Conservation (phyloP, 2,113 vertebrate species). For the Heteronetta atricapilla region DNA sequence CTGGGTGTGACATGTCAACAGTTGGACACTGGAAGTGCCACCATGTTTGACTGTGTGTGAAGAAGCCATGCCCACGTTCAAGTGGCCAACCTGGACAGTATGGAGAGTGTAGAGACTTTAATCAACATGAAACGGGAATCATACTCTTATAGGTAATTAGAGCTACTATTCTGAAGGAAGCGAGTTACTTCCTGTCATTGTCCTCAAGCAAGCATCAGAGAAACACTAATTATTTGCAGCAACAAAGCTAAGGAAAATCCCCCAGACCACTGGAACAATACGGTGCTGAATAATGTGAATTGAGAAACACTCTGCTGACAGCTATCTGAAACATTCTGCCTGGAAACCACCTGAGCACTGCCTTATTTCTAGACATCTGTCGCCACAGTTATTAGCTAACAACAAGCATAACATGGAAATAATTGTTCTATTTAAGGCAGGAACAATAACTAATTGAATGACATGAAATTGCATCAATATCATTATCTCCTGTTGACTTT, state of each 20-base stretch:
- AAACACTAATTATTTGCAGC: not conserved
- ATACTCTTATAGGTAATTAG: not conserved
- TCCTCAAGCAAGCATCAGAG: constrained; percentile 16
- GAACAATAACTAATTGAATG: constrained; percentile 40
- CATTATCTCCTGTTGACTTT: constrained; percentile 49
- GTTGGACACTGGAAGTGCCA: not conserved
- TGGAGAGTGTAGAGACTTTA: not conserved
- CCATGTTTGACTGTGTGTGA: not conserved
- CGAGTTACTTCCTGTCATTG: not conserved
- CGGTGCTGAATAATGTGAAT: not conserved
- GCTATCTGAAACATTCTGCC: not conserved
- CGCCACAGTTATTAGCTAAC: constrained; percentile 49
- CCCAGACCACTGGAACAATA: not conserved
- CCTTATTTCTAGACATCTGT: constrained; percentile 47
- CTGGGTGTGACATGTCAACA: not conserved
- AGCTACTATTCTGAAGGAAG: not conserved
- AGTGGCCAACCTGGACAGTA: not conserved
- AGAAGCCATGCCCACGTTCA: not conserved
- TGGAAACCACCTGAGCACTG: constrained; percentile 51
- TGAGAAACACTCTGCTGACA: not conserved
- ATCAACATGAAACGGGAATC: accelerated
- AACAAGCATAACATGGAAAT: constrained; percentile 52
- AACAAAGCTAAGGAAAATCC: not conserved
- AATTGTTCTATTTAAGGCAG: constrained; percentile 1
- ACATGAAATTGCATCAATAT: constrained; percentile 25